Percentiles rank a stretch among this genome's conserved stretches.
phyloP scores from a whole-genome alignment of 2,888 invertebrate genomes.

The Sussaba pulchella region DNA sequence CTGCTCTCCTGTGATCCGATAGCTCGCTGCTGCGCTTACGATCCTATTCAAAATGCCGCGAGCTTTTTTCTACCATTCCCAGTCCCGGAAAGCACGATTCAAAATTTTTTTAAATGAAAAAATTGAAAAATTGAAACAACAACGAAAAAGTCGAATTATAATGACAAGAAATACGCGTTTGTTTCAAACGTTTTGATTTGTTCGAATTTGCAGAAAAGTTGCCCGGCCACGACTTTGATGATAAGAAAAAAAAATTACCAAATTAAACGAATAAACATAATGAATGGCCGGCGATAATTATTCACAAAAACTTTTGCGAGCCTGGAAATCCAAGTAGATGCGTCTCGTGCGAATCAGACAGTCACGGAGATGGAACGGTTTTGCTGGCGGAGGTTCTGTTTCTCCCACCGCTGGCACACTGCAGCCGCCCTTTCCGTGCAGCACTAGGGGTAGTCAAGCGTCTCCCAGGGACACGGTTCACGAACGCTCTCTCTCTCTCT shows the following conservation, averaged over 20 bases:
- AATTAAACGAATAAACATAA: no score
- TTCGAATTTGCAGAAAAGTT: background rate
- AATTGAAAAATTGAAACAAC: background rate
- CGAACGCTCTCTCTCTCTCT: constrained; percentile 11
- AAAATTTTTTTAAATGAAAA: background rate
- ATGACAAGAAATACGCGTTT: no score
- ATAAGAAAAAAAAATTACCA: background rate
- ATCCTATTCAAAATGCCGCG: background rate
- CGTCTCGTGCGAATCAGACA: constrained; percentile 4
- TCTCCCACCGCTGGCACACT: constrained; percentile 52
- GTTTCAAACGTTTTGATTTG: background rate
- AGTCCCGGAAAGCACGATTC: no score
- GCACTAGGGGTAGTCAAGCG: constrained; percentile 31
- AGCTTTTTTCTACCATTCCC: background rate
- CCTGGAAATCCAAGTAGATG: background rate
- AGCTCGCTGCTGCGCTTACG: background rate
- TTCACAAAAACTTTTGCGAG: background rate
- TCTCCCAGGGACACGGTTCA: constrained; percentile 53
- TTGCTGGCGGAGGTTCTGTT: background rate
- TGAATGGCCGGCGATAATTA: background rate
- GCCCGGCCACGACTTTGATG: background rate
- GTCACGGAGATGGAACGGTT: background rate
- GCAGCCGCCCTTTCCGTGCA: constrained; percentile 61
- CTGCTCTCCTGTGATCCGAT: constrained; percentile 3
- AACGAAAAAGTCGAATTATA: no score